Conservation (phyloP, 2,888 invertebrate species). For the Chrysopilus asiliformis region DNA sequence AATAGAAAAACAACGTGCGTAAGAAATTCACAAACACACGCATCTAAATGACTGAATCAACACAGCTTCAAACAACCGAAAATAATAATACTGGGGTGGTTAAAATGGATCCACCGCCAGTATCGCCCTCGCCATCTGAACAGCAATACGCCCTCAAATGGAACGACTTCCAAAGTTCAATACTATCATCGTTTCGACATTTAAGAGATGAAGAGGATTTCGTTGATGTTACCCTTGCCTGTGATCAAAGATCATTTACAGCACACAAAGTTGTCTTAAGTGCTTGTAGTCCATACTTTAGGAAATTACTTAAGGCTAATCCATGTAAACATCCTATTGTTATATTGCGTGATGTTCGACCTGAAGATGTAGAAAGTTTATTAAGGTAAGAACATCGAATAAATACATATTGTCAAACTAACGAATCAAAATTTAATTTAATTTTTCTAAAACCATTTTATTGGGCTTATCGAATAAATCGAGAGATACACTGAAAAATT, state of each 20-base stretch:
- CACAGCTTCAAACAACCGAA: slow-evolving; percentile 35
- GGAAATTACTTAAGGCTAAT: slow-evolving; percentile 74
- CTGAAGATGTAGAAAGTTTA: slow-evolving; percentile 75
- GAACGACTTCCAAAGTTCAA: slow-evolving; percentile 89
- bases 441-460: too few species aligned
- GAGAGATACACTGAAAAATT: too few species aligned
- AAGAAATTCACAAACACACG: too few species aligned
- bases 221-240: slow-evolving; percentile 84
- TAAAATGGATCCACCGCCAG: slow-evolving; percentile 39
- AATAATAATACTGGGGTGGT: slow-evolving; percentile 36
- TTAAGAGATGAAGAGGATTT: slow-evolving; percentile 84
- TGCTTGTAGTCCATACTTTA: slow-evolving; percentile 87
- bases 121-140: slow-evolving; percentile 44
- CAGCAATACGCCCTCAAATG: slow-evolving; percentile 88
- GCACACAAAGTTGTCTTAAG: slow-evolving; percentile 85
- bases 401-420: not conserved
- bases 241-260: slow-evolving; percentile 77
- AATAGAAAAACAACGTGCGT: too few species aligned
- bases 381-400: slow-evolving; percentile 44
- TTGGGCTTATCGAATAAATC: too few species aligned
- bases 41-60: slow-evolving; percentile 36
- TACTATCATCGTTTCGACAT: slow-evolving; percentile 78
- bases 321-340: slow-evolving; percentile 86
- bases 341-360: slow-evolving; percentile 71
- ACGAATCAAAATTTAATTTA: too few species aligned